Percentiles rank a stretch among this genome's conserved stretches.
Evolutionary conservation across 2,888 invertebrate species (phyloP).

Genomic region (Hedychridium roseum): DNA sequence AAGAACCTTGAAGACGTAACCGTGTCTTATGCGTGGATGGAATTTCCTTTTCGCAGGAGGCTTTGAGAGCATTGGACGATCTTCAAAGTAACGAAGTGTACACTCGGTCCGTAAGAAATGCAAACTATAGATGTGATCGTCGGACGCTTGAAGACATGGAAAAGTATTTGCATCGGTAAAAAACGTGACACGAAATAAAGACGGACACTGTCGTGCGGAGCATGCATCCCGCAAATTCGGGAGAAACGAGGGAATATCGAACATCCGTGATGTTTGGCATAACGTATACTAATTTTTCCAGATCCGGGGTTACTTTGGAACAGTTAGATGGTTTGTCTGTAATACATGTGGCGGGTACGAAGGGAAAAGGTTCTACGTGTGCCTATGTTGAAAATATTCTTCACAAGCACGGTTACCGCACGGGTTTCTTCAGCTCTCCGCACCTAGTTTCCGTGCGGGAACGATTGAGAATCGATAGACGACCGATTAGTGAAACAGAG

Average conservation of each 20-base stretch:
- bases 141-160: slow-evolving; percentile 66
- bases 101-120: slow-evolving; percentile 59
- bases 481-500: slow-evolving; percentile 74
- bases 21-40: background rate
- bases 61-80: slow-evolving; percentile 73
- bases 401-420: slow-evolving; percentile 81
- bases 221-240: background rate
- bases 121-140: slow-evolving; percentile 7
- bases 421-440: slow-evolving; percentile 96
- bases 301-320: slow-evolving; percentile 72
- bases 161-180: slow-evolving; percentile 68
- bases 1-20: background rate
- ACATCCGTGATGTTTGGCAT: slow-evolving; percentile 18
- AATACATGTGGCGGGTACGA: slow-evolving; percentile 96
- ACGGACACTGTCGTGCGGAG: background rate
- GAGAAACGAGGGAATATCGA: too few relatives aligned
- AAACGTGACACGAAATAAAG: background rate
- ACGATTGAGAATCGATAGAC: slow-evolving; percentile 87
- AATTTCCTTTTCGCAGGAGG: slow-evolving; percentile 67
- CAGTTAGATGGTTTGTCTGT: slow-evolving; percentile 80
- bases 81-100: slow-evolving; percentile 77
- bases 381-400: slow-evolving; percentile 92
- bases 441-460: slow-evolving; percentile 93
- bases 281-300: slow-evolving; percentile 43
- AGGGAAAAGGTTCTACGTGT: slow-evolving; percentile 97